Evolutionary conservation across 2,888 invertebrate genomes (phyloP), one percentile per base, ranked within the genome.

Genomic region (Parnassius apollo): DNA sequence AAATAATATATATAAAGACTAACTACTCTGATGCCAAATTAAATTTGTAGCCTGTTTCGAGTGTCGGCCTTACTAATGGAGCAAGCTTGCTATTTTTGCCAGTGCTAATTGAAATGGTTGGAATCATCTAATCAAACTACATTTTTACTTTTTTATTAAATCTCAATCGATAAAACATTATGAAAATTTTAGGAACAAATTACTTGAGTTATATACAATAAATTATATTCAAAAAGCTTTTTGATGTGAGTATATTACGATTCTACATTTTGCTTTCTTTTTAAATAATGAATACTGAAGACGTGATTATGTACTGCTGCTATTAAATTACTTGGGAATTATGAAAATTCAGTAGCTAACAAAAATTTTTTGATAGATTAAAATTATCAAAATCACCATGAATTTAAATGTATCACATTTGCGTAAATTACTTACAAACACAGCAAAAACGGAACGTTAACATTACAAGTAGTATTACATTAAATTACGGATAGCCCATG

Each of bases 401-500:
- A 7, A 49, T 13, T 8, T 49, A 8, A 12, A 46, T 12, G 46
- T 46, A n/a, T n/a, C 13, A 13, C 7, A 13, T 9, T 49, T 49
- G 49, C n/a, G 9, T 13, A 49, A 13, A 7, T 11, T 46, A 46
- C n/a, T 11, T 46, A 12, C 1, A 18, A 49, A 13, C 7, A 49
- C 13, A 49, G 13, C 25, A 13, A 51, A 51, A 51, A 25, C 13
- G 13, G 4, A 35, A 25, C 25, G 2, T 50, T n/a, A 50, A 50
- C 13, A 18, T 59, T 52, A 22, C 48, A 46, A 52, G 35, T 57
- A 57, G 35, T 57, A 61, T 55, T 0, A 61, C n/a, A 65, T 51
- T 44, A 62, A 65, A 64, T 46, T 55, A 65, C 68, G 64, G 65
- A 74, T 78, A 81, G 84, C 83, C 66, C 85, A 88, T 88, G 88